A percentile compares a stretch with the other conserved stretches of the same genome.
Conservation (phyloP, 2,888 invertebrate species). For the Cheilosia soror region DNA sequence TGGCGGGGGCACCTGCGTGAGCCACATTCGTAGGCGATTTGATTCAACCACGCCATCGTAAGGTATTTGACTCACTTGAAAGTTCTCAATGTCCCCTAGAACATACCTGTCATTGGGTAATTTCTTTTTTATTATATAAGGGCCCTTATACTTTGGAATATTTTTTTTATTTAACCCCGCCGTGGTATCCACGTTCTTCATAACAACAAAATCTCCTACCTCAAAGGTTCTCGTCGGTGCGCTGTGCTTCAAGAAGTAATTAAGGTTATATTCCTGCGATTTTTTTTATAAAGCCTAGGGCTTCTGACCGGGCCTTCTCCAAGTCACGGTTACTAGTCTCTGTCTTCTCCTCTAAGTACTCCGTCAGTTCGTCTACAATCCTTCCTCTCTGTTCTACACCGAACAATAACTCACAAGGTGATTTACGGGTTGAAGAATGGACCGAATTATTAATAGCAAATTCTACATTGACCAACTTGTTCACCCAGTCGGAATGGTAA, state of each 20-base stretch:
- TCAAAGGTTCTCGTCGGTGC: neutral
- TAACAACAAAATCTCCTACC: conserved; percentile 17
- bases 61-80: neutral
- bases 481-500: neutral
- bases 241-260: conserved; percentile 9
- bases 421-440: neutral
- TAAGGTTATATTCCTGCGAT: neutral
- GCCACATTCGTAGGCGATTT: neutral
- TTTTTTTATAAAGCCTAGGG: neutral
- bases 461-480: neutral
- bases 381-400: conserved; percentile 45
- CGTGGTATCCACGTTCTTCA: neutral
- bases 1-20: neutral
- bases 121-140: conserved; percentile 2
- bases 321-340: neutral
- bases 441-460: neutral
- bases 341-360: neutral
- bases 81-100: conserved; percentile 18
- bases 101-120: conserved; percentile 32
- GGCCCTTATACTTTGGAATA: neutral
- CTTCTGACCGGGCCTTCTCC: neutral
- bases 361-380: conserved; percentile 14
- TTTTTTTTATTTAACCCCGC: neutral
- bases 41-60: neutral
- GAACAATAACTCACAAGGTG: conserved; percentile 5